Base-by-base conservation (phyloP, 2,113 vertebrate genomes). In the Smithornis capensis region DNA sequence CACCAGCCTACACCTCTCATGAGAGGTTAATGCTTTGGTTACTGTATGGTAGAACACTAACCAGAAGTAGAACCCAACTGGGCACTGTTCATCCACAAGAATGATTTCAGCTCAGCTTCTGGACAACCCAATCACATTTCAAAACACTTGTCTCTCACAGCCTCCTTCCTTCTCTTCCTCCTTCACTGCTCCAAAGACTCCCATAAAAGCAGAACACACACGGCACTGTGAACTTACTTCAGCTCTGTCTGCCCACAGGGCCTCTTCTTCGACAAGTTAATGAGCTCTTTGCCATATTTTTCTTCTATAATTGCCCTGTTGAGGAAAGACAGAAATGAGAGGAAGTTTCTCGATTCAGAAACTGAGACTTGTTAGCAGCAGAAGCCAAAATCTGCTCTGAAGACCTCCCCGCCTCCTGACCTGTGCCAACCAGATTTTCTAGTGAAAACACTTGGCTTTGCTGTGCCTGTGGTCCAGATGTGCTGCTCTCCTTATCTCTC, bases 201-300 rank as follows among this genome's bases (percentile, higher is more conserved):
- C 5, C n/a, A 53, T 38, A 49, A 77, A 86, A 83, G 28, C 33
- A 85, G 56, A 71, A 47, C 24, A 24, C 19, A 44, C 14, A 19
- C 3, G 21, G 57, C 29, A n/a, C 16, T 56, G 15, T 64, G 70
- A 29, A 97, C 99, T 98, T 98, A 99, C 99, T 99, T 99, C 97
- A 99, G 98, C 94, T 99, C 99, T 1, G 96, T 98, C 89, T 99
- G 99, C 87, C 99, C 99, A 59, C 99, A 99, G 19, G 99, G 98
- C 86, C 99, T 99, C 98, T 99, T 98, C 96, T 96, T 99, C 0
- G 98, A 98, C 92, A 99, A 97, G 76, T 92, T 98, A 33, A 99
- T 97, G 29, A 99, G 98, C 23, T 99, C 99, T 97, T 99, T 99
- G 71, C 99, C 99, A 5, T 99, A 99, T 78, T 97, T 99, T 94